phyloP scores from a whole-genome alignment of 2,797 vertebrate species.

The Lophura swinhoii region DNA sequence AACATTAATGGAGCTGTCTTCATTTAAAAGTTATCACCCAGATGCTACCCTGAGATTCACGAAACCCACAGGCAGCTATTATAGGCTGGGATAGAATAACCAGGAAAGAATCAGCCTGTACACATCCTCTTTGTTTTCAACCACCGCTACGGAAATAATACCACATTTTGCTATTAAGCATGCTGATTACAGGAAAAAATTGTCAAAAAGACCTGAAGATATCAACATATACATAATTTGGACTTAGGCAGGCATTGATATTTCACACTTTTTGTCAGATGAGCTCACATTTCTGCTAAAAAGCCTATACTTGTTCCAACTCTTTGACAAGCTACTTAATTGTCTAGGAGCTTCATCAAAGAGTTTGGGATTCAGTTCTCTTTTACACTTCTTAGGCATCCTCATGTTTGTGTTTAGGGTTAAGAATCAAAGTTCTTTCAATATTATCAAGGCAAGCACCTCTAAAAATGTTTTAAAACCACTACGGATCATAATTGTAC shows the following conservation, averaged over 20 bases:
- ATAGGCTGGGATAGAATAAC: neutral
- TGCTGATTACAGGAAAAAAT: neutral
- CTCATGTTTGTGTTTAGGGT: neutral
- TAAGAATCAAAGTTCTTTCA: neutral
- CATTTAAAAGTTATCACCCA: neutral
- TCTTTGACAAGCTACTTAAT: neutral
- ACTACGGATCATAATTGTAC: neutral
- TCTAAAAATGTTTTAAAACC: neutral
- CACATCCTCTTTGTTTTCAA: neutral
- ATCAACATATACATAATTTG: neutral
- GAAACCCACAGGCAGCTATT: neutral
- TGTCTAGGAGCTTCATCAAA: neutral
- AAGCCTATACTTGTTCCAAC: neutral
- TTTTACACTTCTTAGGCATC: neutral
- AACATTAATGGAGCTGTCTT: neutral
- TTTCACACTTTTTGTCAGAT: neutral
- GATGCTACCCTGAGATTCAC: neutral
- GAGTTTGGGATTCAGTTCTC: neutral
- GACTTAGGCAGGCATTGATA: neutral
- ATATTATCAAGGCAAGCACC: rapidly evolving
- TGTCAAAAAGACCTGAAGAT: neutral
- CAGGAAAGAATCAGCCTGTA: neutral
- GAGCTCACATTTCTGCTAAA: neutral
- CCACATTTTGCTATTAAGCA: neutral
- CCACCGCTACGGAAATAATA: neutral